Base-by-base conservation (phyloP, 35 echinoderm and acorn worm genomes). In the Patiria miniata region DNA sequence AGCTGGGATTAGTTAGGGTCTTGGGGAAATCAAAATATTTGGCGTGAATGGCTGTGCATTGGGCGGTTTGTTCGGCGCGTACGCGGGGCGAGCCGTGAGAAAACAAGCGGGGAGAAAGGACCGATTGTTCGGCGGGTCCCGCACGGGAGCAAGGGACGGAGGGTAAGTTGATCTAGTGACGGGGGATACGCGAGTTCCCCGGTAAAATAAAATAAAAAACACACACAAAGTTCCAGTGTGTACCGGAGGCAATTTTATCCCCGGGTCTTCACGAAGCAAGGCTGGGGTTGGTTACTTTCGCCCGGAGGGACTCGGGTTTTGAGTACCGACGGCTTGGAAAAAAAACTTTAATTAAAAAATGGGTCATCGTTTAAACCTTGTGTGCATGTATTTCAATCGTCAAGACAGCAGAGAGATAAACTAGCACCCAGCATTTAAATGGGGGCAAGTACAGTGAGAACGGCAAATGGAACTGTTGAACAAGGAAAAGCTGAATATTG, bases 11-110 rank as follows among this genome's bases (percentile, higher is more conserved):
- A 84, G 82, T 39, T n/a, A 39, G 28, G 82, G 37, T 84, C 82
- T 84, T 84, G 21, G 9, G 54, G 82, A 84, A 84, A 84, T 84
- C 82, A 54, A 30, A 84, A 84, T 58, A 84, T 54, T 65, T 36
- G 26, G 82, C 15, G 12, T 84, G 82, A 84, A 84, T 73, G 65
- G 82, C n/a, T 23, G 8, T n/a, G 57, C 34, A 53, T 59, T 60
- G 34, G 82, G 82, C 59, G 82, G 42, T 36, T 84, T 84, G 57
- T 84, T 58, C 53, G 82, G 36, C 29, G 57, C 53, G 57, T 36
- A 51, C 15, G 57, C 38, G 18, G 82, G 51, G 51, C 44, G 37
- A 84, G 29, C 82, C 14, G 33, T 59, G 53, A 14, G 57, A 84
- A 84, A 84, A 53, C 53, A 84, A 53, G 18, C 29, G 34, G 12